Conservation (phyloP, 2,888 invertebrate species). For the Drosophila seclusa region DNA sequence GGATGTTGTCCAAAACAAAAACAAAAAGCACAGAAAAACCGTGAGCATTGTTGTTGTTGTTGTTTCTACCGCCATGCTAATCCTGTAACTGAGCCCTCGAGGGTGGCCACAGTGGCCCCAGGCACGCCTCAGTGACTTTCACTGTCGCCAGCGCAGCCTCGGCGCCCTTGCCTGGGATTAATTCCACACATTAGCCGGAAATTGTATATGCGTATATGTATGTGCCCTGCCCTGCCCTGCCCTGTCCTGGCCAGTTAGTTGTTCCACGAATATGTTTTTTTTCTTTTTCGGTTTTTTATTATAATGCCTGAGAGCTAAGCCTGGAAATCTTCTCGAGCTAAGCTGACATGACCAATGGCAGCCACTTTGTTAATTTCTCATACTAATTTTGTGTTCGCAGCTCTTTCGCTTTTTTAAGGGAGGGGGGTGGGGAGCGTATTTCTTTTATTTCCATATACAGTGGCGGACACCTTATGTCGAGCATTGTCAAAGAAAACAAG, state of each 20-base stretch:
- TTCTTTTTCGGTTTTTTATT: constrained; percentile 6
- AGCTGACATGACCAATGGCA: constrained; percentile 79
- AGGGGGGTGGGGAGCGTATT: constrained; percentile 12
- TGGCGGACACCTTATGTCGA: too few species aligned
- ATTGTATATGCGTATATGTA: constrained; percentile 36
- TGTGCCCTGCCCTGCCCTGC: neutral
- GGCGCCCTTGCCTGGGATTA: constrained; percentile 63
- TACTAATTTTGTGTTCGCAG: constrained; percentile 63
- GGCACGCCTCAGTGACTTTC: constrained; percentile 57
- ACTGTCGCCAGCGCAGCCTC: constrained; percentile 30
- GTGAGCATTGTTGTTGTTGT: constrained; percentile 25
- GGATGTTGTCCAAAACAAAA: constrained; percentile 2
- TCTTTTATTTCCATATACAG: neutral
- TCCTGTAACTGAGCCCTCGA: constrained; percentile 68
- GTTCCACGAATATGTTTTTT: constrained; percentile 47
- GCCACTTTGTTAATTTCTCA: constrained; percentile 79
- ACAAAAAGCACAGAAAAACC: neutral
- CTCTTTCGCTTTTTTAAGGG: constrained; percentile 30
- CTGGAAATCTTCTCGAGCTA: constrained; percentile 56
- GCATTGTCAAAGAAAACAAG: too few species aligned
- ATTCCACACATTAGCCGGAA: constrained; percentile 70
- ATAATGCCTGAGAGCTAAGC: constrained; percentile 30
- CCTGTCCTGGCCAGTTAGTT: constrained; percentile 15
- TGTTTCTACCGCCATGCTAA: constrained; percentile 59
- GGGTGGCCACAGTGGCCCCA: constrained; percentile 41